Conservation (phyloP, 2,113 vertebrate genomes). For the Heterochromis multidens region DNA sequence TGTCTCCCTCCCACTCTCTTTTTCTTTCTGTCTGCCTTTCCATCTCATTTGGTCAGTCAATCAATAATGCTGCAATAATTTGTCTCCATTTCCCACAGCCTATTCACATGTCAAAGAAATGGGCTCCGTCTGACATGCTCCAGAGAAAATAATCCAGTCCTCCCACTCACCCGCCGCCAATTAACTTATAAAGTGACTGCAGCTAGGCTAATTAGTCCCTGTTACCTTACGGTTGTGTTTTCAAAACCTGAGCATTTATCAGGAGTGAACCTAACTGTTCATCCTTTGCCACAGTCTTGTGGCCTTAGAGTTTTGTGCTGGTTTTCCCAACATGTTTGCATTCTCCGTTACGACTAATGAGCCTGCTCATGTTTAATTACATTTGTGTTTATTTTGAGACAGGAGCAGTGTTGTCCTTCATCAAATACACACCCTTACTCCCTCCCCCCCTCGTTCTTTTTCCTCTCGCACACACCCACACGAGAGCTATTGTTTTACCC, state of each 20-base stretch:
- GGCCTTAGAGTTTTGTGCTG: background rate
- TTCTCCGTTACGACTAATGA: slow-evolving; percentile 7
- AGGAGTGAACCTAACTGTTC: background rate
- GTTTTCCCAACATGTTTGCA: slow-evolving; percentile 25
- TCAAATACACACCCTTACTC: background rate
- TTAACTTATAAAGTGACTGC: slow-evolving; percentile 11
- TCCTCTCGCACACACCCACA: background rate
- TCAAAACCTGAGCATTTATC: background rate
- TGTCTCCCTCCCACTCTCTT: background rate
- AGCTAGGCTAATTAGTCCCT: slow-evolving; percentile 19
- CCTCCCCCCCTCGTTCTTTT: background rate
- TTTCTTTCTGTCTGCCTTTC: background rate
- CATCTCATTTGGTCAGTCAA: slow-evolving; percentile 22
- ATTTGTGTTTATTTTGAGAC: slow-evolving; percentile 40
- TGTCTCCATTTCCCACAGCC: slow-evolving; percentile 32
- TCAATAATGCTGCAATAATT: slow-evolving; percentile 33
- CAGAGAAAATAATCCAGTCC: background rate
- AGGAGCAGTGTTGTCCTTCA: slow-evolving; percentile 9
- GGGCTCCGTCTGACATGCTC: background rate
- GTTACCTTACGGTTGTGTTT: background rate
- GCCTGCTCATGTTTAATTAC: slow-evolving; percentile 42
- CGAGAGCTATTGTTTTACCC: background rate
- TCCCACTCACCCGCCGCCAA: slow-evolving; percentile 16
- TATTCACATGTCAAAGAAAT: slow-evolving; percentile 12
- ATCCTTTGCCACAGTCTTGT: background rate